Evolutionary conservation across 2,888 invertebrate species (phyloP), one percentile per base, ranked within the genome.

Genomic region (Danaus chrysippus): DNA sequence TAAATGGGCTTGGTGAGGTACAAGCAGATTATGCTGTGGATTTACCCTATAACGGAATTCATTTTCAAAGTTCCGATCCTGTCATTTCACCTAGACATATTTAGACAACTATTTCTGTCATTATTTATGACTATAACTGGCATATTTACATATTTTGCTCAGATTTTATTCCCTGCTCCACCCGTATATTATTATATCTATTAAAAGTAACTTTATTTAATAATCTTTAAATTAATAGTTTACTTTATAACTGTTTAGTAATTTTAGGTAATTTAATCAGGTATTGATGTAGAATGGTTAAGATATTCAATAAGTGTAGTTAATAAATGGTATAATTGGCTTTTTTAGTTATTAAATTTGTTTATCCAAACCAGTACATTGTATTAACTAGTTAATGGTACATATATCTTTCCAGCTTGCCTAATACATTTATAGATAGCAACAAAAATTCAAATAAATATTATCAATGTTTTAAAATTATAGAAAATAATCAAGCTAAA

Each of bases 1-100:
- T 86, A 19, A 86, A 87, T 2, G 78, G 70, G 57, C 91, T 91
- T 1, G 85, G 86, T 0, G 91, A 91, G 65, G 87, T 91, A 0
- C 90, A 91, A 68, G 90, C 91, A 0, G 91, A 91, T 69, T 91
- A 89, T 66, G 76, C 91, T 1, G 68, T 91, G 68, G 91, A 91
- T 69, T 72, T 91, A 42, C 91, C 91, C 10, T 90, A 85, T 69
- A 91, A 91, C 83, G 79, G 87, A 71, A 82, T 91, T 81, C 87
- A 76, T 71, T 90, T 88, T 91, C 90, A 89, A 88, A 86, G 79
- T 89, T 81, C 90, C 90, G 73, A 84, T 91, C 71, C 88, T 90
- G 75, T 89, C 84, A 70, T 91, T 91, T 81, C 88, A 89, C 71
- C 88, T 90, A 90, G 82, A 87, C 71, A 76, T 86, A 49, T 85